Conservation (phyloP, 2,113 vertebrate species). For the Bubalus kerabau region DNA sequence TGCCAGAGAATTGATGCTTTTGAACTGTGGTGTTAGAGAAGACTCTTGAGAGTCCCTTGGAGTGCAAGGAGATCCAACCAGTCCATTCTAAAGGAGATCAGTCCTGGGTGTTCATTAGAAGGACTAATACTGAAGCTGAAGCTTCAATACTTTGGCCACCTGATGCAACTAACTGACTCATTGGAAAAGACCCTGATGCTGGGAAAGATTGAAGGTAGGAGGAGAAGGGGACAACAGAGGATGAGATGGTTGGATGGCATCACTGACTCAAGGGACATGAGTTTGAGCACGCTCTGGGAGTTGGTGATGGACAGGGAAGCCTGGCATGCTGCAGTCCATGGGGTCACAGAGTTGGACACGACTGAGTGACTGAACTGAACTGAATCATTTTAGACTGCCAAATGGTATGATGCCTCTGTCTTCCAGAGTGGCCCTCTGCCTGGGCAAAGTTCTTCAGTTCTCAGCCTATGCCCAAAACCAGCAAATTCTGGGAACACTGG, state of each 20-base stretch:
- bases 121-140: background rate
- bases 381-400: background rate
- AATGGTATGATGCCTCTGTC: background rate
- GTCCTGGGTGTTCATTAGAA: background rate
- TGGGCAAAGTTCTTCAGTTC: background rate
- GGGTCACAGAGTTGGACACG: background rate
- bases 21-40: background rate
- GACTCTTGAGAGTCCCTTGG: background rate
- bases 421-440: background rate
- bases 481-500: background rate
- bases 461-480: background rate
- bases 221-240: background rate
- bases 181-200: background rate
- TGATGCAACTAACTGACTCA: background rate
- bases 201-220: background rate
- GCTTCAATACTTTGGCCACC: background rate
- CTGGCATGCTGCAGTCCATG: background rate
- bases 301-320: background rate
- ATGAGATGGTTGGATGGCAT: background rate
- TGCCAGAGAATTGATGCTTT: background rate
- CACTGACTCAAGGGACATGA: background rate
- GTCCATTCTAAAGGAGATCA: background rate
- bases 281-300: background rate
- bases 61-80: background rate
- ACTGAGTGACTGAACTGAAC: background rate